Conservation (phyloP, 2,888 invertebrate genomes). For the Drosophila paramelanica region DNA sequence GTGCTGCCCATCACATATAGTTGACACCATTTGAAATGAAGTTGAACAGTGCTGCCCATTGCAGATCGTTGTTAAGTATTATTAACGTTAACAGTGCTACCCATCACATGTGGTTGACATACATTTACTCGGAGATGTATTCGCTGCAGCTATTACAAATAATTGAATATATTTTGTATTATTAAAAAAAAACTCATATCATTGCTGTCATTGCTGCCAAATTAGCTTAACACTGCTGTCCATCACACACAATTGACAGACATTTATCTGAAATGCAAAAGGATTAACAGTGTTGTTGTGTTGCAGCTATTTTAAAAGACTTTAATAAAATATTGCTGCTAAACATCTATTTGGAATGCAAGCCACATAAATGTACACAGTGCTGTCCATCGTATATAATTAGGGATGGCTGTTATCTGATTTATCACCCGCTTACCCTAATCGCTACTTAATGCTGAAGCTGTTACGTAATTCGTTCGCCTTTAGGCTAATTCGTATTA, state of each 20-base stretch:
- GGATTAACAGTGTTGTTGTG: too few relatives aligned
- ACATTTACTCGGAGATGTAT: not conserved
- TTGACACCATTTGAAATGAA: too few relatives aligned
- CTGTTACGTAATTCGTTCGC: slow-evolving; percentile 16
- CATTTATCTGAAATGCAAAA: too few relatives aligned
- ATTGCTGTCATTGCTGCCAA: too few relatives aligned
- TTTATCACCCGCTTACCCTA: slow-evolving; percentile 5
- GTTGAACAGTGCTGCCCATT: slow-evolving; percentile 3
- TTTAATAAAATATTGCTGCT: not conserved
- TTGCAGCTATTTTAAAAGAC: too few relatives aligned
- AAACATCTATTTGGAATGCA: not conserved
- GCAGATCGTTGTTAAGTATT: not conserved
- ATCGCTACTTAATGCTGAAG: slow-evolving; percentile 5
- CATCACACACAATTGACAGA: not conserved
- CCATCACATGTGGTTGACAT: not conserved
- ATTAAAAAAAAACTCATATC: too few relatives aligned
- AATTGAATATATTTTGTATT: too few relatives aligned
- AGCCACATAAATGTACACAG: not conserved
- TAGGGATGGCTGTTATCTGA: not conserved
- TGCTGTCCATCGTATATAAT: not conserved
- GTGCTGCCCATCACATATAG: slow-evolving; percentile 1
- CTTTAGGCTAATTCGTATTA: slow-evolving; percentile 44
- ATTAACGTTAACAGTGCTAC: not conserved
- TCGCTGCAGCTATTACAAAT: not conserved
- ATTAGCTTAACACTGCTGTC: not conserved